Evolutionary conservation across 53 echinoderm and acorn worm genomes (phyloP).

Genomic region (Henricia sp.): DNA sequence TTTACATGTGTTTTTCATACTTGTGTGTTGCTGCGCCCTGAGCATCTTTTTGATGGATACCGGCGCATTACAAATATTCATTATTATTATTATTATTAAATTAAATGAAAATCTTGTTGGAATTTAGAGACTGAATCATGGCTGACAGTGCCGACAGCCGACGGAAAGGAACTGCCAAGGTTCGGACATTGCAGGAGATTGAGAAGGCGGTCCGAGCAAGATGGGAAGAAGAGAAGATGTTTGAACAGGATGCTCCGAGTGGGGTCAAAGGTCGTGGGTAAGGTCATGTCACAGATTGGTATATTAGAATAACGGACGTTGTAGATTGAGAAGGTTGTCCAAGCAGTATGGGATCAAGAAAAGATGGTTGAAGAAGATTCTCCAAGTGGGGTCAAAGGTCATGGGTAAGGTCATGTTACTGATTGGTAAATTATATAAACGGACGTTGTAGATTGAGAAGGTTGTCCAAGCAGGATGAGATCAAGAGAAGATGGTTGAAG

Average conservation of each 20-base stretch:
- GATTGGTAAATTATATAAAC: background rate
- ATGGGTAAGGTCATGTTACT: too few species aligned
- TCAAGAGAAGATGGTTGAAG: constrained; percentile 87
- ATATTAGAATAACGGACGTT: too few species aligned
- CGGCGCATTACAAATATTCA: too few species aligned
- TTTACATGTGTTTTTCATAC: too few species aligned
- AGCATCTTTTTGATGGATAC: too few species aligned
- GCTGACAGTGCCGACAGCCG: constrained; percentile 55
- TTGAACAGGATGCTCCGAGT: constrained; percentile 94
- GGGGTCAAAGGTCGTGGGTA: constrained; percentile 81
- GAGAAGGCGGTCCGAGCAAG: constrained; percentile 79
- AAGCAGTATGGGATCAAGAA: too few species aligned
- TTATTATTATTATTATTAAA: too few species aligned
- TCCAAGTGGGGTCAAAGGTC: too few species aligned
- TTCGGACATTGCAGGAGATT: constrained; percentile 78
- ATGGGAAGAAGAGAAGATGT: constrained; percentile 90
- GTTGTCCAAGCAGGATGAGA: constrained; percentile 83
- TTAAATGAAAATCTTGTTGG: too few species aligned
- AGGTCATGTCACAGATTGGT: constrained; percentile 4
- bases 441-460: background rate
- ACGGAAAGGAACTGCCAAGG: constrained; percentile 95
- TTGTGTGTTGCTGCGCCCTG: too few species aligned
- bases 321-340: constrained; percentile 82
- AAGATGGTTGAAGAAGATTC: too few species aligned
- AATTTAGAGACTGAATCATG: too few species aligned